Evolutionary conservation across 2,888 invertebrate genomes (phyloP), one percentile per base, ranked within the genome.

Genomic region (Geotrupes spiniger): DNA sequence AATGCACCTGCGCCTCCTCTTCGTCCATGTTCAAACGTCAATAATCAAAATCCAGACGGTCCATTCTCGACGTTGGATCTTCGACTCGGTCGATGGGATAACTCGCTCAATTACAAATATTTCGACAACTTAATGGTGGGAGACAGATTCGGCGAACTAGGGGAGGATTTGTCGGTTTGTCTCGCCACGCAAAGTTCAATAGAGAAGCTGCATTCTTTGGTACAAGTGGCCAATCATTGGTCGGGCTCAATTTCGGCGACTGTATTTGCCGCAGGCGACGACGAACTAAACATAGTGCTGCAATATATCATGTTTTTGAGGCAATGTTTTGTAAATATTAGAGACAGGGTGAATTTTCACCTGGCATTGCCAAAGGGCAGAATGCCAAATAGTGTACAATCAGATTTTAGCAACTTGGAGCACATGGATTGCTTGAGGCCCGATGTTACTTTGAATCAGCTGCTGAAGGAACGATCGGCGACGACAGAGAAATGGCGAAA

Each of bases 161-260:
- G 83, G 9, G 69, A 76, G n/a, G 70, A 73, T 9, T 78, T 78
- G 47, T 74, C 74, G 11, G 85, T 88, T 9, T 89, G 89, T 60
- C 71, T 93, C 48, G 92, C 92, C 0, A 92, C 92, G 0, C 92
- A 93, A 69, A 86, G 87, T 59, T 92, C 92, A 0, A 77, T 93
- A 40, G 93, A 93, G 63, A 81, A 90, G 52, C 72, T 94, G 5
- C 80, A 83, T 56, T 89, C 91, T 29, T 68, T 93, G 11, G 80
- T 89, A 0, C 83, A 73, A 59, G 88, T 91, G 28, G 85, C 88
- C 0, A 81, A 84, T 38, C 86, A 90, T 61, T 93, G 92, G 92
- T 79, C 81, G 4, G 92, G 92, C 0, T 88, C 92, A 0, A 87
- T 94, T 60, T 93, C 92, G 0, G 80, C 87, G 0, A 89, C 92